phyloP scores from a whole-genome alignment of 2,888 invertebrate species.

The Pollenia angustigena region DNA sequence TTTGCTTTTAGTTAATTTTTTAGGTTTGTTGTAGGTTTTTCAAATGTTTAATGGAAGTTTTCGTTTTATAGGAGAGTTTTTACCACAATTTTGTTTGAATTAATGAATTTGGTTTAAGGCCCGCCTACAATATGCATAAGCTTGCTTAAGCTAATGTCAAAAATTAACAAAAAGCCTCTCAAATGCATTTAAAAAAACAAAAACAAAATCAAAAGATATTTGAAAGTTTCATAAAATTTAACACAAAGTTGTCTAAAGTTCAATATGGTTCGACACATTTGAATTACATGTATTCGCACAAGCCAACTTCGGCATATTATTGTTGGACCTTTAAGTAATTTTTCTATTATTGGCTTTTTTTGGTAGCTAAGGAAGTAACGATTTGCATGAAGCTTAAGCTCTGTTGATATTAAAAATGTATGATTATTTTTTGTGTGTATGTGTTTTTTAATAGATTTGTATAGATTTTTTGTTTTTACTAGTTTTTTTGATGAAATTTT shows the following conservation, averaged over 20 bases:
- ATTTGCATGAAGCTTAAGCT: not conserved
- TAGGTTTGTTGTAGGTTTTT: not conserved
- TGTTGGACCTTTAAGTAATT: not conserved
- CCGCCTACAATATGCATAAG: too few relatives aligned
- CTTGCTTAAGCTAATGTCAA: too few relatives aligned
- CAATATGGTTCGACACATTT: too few relatives aligned
- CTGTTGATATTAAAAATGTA: not conserved
- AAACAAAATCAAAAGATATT: too few relatives aligned
- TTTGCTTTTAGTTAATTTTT: not conserved
- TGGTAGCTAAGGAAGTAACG: not conserved
- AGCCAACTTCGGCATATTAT: too few relatives aligned
- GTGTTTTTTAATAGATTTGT: not conserved
- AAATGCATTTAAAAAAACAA: too few relatives aligned
- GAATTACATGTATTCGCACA: too few relatives aligned
- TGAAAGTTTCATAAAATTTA: too few relatives aligned
- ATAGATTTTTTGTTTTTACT: too few relatives aligned
- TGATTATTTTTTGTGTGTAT: not conserved
- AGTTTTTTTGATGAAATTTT: too few relatives aligned
- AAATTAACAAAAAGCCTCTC: too few relatives aligned
- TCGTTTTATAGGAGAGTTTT: not conserved
- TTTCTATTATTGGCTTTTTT: not conserved
- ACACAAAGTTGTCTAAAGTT: too few relatives aligned
- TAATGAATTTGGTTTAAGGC: not conserved
- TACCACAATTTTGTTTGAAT: constrained; percentile 3
- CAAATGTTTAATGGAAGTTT: constrained; percentile 18